phyloP scores from a whole-genome alignment of 1,140 invertebrate species.

The Diachasma alloeum region DNA sequence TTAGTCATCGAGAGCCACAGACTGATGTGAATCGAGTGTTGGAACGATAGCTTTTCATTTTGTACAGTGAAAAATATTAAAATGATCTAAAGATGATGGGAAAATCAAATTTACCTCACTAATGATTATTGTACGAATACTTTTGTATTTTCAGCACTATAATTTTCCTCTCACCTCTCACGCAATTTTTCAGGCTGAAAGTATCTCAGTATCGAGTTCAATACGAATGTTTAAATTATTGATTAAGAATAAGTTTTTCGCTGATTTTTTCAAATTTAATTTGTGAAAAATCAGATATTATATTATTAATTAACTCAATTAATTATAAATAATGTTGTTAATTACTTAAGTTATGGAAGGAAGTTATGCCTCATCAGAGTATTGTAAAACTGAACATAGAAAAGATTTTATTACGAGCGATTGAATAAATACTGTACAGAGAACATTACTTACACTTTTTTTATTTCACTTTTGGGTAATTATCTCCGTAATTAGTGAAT shows the following conservation, averaged over 20 bases:
- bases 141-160: background rate
- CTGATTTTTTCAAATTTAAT: slow-evolving; percentile 28
- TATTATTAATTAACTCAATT: slow-evolving; percentile 24
- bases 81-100: background rate
- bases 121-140: background rate
- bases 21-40: slow-evolving; percentile 16
- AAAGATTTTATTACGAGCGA: slow-evolving; percentile 36
- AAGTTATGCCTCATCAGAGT: slow-evolving; percentile 31
- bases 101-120: background rate
- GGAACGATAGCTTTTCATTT: background rate
- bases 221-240: slow-evolving; percentile 38
- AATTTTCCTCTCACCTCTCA: background rate
- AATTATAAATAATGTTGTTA: slow-evolving; percentile 29
- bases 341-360: slow-evolving; percentile 36
- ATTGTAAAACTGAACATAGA: slow-evolving; percentile 46
- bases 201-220: background rate
- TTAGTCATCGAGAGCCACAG: slow-evolving; percentile 20
- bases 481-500: too few species aligned
- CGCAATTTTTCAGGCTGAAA: background rate
- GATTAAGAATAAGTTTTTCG: slow-evolving; percentile 32
- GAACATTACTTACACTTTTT: slow-evolving; percentile 13
- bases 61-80: background rate
- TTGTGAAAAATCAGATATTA: slow-evolving; percentile 8
- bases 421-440: slow-evolving; percentile 48
- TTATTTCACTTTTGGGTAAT: background rate